phyloP scores from a whole-genome alignment of 2,888 invertebrate species.

The Chrysolina americana region DNA sequence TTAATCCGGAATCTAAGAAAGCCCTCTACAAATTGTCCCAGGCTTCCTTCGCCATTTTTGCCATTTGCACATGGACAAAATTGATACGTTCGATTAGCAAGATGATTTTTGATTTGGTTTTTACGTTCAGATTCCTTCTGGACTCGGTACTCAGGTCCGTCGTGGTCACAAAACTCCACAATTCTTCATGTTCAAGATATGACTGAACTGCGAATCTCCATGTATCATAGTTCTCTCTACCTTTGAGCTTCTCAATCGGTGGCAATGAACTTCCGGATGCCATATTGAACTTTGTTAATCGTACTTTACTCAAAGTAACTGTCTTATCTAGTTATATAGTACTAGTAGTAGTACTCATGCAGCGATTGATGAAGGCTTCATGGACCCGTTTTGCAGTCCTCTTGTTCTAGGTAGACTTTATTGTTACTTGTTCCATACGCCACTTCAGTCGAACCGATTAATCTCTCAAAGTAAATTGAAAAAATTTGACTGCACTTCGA shows the following conservation, averaged over 20 bases:
- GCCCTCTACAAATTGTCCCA: not conserved
- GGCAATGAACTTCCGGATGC: not conserved
- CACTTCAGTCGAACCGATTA: too few relatives aligned
- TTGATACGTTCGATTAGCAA: slow-evolving; percentile 26
- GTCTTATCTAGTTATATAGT: too few relatives aligned
- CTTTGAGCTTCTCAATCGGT: slow-evolving; percentile 36
- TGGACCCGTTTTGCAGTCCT: too few relatives aligned
- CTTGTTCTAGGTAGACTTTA: too few relatives aligned
- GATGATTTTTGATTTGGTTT: slow-evolving; percentile 51
- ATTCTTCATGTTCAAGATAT: slow-evolving; percentile 46
- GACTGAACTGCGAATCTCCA: slow-evolving; percentile 48
- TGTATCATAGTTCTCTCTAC: slow-evolving; percentile 42
- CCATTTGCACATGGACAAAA: slow-evolving; percentile 32
- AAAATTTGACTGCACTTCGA: too few relatives aligned
- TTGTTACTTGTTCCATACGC: too few relatives aligned
- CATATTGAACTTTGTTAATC: not conserved
- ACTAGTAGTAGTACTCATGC: too few relatives aligned
- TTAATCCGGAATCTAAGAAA: not conserved
- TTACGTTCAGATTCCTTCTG: slow-evolving; percentile 35
- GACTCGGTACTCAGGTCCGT: not conserved
- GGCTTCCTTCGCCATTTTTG: not conserved
- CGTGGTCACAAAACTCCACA: slow-evolving; percentile 40
- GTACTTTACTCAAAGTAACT: too few relatives aligned
- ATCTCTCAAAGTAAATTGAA: too few relatives aligned
- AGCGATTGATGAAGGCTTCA: too few relatives aligned